phyloP scores from a whole-genome alignment of 1,140 invertebrate species.

The Eciton burchellii region DNA sequence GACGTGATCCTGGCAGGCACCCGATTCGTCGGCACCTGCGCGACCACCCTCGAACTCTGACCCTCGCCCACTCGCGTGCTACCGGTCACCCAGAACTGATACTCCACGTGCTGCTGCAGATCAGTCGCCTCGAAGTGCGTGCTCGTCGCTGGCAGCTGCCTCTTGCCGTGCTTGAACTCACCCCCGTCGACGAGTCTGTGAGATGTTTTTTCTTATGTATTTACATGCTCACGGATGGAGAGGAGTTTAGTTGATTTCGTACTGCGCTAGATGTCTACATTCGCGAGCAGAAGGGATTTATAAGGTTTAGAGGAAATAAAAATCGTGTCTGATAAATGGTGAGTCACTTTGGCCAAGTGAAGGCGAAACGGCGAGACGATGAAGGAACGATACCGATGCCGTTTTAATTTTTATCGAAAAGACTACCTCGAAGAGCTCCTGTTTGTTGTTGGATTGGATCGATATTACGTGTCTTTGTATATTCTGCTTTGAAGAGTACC shows the following conservation, averaged over 20 bases:
- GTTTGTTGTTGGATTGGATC: too few relatives aligned
- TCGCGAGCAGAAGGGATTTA: too few relatives aligned
- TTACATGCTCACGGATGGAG: not conserved
- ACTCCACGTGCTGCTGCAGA: slow-evolving; percentile 91
- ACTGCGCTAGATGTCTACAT: not conserved
- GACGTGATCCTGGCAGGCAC: slow-evolving; percentile 90
- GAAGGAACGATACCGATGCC: too few relatives aligned
- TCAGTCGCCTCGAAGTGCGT: slow-evolving; percentile 89
- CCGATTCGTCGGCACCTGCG: slow-evolving; percentile 87
- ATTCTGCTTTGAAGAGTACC: slow-evolving; percentile 75
- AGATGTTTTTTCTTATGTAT: slow-evolving; percentile 15
- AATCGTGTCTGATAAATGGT: too few relatives aligned
- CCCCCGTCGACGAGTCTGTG: slow-evolving; percentile 88
- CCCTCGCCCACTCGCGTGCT: slow-evolving; percentile 92
- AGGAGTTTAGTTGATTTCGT: not conserved
- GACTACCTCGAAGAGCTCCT: too few relatives aligned
- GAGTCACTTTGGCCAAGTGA: too few relatives aligned
- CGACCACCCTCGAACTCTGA: slow-evolving; percentile 89
- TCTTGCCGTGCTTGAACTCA: slow-evolving; percentile 89
- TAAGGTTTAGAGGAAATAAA: too few relatives aligned
- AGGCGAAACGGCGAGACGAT: too few relatives aligned
- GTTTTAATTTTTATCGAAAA: too few relatives aligned
- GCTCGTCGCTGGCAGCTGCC: slow-evolving; percentile 88
- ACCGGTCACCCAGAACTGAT: slow-evolving; percentile 93
- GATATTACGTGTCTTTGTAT: not conserved